phyloP scores from a whole-genome alignment of 92 coral and sea anemone species.

The Umimayanthus chanpuru region DNA sequence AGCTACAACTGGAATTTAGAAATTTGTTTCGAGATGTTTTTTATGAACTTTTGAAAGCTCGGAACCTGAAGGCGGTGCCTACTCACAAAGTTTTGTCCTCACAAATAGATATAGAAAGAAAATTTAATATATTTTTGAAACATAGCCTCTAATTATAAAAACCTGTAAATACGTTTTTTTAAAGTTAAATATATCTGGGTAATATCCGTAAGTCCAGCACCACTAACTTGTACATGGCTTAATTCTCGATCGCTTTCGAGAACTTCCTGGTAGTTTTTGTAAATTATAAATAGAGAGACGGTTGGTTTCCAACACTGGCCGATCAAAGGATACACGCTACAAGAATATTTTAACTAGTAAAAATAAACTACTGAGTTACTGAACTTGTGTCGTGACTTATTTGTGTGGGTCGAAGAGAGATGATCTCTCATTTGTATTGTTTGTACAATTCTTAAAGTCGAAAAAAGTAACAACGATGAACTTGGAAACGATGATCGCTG shows the following conservation, averaged over 20 bases:
- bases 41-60: not conserved
- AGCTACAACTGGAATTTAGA: not conserved
- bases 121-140: slow-evolving; percentile 70
- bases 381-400: not conserved
- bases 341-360: slow-evolving; percentile 33
- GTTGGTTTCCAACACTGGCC: slow-evolving; percentile 4
- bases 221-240: not conserved
- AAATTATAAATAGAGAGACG: slow-evolving; percentile 6
- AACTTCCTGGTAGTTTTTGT: slow-evolving; percentile 13
- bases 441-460: too few species aligned
- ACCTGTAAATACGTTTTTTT: slow-evolving; percentile 34
- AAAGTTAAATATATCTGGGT: slow-evolving; percentile 33
- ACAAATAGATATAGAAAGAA: slow-evolving; percentile 55
- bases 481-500: too few species aligned
- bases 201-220: not conserved
- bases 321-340: not conserved
- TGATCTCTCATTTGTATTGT: too few species aligned
- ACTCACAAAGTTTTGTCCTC: not conserved
- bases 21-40: not conserved
- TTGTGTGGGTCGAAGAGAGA: too few species aligned
- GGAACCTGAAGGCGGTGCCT: not conserved
- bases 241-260: not conserved
- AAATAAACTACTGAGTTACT: slow-evolving; percentile 18
- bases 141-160: slow-evolving; percentile 44
- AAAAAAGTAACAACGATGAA: too few species aligned